Conservation (phyloP, 2,113 vertebrate genomes). For the Leptobrachium leishanense region DNA sequence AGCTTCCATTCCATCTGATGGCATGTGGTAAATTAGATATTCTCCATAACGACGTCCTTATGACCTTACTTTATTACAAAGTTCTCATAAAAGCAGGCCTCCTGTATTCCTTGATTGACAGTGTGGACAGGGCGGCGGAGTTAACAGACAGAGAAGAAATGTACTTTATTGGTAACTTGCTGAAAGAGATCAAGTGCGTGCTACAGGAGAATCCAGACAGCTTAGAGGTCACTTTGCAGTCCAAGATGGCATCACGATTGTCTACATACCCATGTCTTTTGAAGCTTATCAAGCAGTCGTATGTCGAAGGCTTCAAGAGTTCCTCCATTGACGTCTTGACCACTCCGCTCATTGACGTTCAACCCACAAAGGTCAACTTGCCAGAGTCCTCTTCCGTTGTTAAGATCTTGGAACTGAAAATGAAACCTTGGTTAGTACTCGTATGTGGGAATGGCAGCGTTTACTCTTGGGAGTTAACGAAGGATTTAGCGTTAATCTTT, state of each 20-base stretch:
- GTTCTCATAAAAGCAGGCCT: slow-evolving; percentile 64
- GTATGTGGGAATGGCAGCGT: slow-evolving; percentile 60
- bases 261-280: slow-evolving; percentile 60
- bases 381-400: slow-evolving; percentile 33
- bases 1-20: slow-evolving; percentile 69
- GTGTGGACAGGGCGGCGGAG: slow-evolving; percentile 57
- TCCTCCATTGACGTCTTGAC: slow-evolving; percentile 54
- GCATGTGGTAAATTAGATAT: slow-evolving; percentile 60
- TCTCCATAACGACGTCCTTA: slow-evolving; percentile 55
- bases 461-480: slow-evolving; percentile 61
- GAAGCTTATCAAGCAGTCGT: slow-evolving; percentile 54
- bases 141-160: slow-evolving; percentile 56
- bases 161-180: slow-evolving; percentile 56
- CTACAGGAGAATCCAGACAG: slow-evolving; percentile 57
- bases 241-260: slow-evolving; percentile 62
- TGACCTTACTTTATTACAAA: slow-evolving; percentile 64
- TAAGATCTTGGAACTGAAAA: slow-evolving; percentile 54
- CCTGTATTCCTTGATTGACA: slow-evolving; percentile 59
- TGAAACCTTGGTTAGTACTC: slow-evolving; percentile 53
- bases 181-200: slow-evolving; percentile 62
- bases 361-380: slow-evolving; percentile 44
- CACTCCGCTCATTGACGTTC: slow-evolving; percentile 59
- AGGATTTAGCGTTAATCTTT: slow-evolving; percentile 45
- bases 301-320: slow-evolving; percentile 49
- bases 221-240: slow-evolving; percentile 62